Conservation (phyloP, 2,797 vertebrate genomes). For the Carcharodon carcharias region DNA sequence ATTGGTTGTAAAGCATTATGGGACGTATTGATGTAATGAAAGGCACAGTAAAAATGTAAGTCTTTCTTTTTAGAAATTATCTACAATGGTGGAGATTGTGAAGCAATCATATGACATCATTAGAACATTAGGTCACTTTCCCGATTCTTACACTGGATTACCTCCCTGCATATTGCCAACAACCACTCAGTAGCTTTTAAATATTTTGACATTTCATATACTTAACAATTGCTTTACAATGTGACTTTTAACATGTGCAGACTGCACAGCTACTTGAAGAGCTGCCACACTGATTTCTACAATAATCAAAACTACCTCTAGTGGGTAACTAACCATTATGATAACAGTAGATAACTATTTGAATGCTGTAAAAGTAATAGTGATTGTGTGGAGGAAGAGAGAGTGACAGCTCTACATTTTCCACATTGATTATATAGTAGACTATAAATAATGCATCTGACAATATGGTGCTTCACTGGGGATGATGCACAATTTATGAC, state of each 20-base stretch:
- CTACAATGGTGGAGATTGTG: not conserved
- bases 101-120: not conserved
- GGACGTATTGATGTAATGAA: not conserved
- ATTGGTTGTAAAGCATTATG: not conserved
- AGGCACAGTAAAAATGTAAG: not conserved
- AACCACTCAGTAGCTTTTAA: not conserved
- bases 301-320: not conserved
- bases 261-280: not conserved
- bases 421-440: slow-evolving; percentile 71
- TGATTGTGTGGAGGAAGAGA: slow-evolving; percentile 50
- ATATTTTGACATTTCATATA: not conserved
- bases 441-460: slow-evolving; percentile 71
- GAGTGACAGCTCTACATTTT: slow-evolving; percentile 53
- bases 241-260: not conserved
- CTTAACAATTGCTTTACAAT: not conserved
- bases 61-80: not conserved
- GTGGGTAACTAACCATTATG: not conserved
- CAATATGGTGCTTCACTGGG: slow-evolving; percentile 66
- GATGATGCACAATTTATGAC: slow-evolving; percentile 66
- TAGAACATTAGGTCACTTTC: not conserved
- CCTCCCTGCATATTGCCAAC: not conserved
- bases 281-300: not conserved
- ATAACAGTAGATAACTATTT: not conserved
- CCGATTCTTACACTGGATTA: not conserved
- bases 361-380: not conserved